A percentile compares a stretch with the other conserved stretches of the same genome.
Evolutionary conservation across 1,140 invertebrate species (phyloP).

Genomic region (Drosophila sp.): DNA sequence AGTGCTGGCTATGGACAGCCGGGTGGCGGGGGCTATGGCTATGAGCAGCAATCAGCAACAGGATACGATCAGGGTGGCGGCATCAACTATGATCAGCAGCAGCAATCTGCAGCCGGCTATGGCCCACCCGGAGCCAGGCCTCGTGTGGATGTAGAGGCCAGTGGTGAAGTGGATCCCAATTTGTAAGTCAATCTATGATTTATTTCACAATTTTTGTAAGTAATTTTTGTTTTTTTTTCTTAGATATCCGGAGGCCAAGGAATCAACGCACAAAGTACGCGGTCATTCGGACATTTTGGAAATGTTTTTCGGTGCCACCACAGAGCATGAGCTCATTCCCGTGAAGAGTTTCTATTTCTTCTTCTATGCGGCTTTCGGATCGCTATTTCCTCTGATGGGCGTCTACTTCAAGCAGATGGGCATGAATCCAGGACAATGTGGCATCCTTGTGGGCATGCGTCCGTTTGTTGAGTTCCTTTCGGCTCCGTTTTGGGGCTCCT

Average conservation of each 20-base stretch:
- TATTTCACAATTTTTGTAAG: neutral
- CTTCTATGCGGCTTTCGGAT: conserved; percentile 99
- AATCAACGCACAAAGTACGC: conserved; percentile 94
- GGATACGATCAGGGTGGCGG: conserved; percentile 65
- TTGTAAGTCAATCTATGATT: conserved; percentile 82
- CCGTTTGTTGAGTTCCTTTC: conserved; percentile 99
- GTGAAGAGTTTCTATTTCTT: conserved; percentile 99
- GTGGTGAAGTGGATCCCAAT: conserved; percentile 89
- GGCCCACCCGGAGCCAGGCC: conserved; percentile 84
- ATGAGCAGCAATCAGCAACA: conserved; percentile 58
- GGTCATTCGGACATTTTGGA: conserved; percentile 93
- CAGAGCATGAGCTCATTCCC: conserved; percentile 94
- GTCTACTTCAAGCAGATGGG: conserved; percentile 99
- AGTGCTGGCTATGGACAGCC: conserved; percentile 52
- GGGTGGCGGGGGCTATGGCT: conserved; percentile 45
- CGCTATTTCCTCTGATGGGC: conserved; percentile 98
- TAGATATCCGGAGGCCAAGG: conserved; percentile 91
- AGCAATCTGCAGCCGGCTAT: conserved; percentile 46
- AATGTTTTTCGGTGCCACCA: conserved; percentile 89
- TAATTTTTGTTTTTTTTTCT: neutral
- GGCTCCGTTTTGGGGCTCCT: conserved; percentile 97
- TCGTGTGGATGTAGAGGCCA: conserved; percentile 89
- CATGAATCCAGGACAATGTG: conserved; percentile 98
- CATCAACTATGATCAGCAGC: conserved; percentile 46
- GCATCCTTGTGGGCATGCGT: conserved; percentile 94